Evolutionary conservation across 2,113 vertebrate genomes (phyloP), one percentile per base, ranked within the genome.

Genomic region (Plectropomus leopardus): DNA sequence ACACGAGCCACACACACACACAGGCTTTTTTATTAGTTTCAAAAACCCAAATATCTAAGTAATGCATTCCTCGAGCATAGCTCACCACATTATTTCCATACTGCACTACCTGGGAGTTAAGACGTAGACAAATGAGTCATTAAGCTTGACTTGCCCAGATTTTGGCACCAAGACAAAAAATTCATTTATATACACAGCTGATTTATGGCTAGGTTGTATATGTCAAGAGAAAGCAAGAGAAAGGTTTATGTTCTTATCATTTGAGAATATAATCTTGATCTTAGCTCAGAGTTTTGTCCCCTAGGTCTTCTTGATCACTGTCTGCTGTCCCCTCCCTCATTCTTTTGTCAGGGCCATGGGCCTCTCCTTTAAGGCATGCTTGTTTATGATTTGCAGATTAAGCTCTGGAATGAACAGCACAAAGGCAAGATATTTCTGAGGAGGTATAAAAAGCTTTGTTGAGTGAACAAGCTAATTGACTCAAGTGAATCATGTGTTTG

Each of bases 401-500:
- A 34, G 72, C 79, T 88, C 23, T 74, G 81, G 82, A 89, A 90
- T 86, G 53, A 88, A 54, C 4, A 24, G 42, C 60, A 68, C 81
- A 85, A 88, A 82, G 76, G 70, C 64, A 55, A 58, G 63, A 80
- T 58, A 70, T 86, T 74, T 69, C 74, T 42, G 51, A 65, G 59
- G 60, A 69, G 81, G 75, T 78, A 84, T 84, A 78, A 88, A 85
- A 74, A 77, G 72, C 66, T 77, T 71, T 71, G 64, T 65, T 42
- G 69, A 86, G 71, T 21, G 30, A 77, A 84, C 59, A 73, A 61
- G 61, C 76, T 88, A 90, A 93, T 90, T 86, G 76, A 90, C 79
- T 87, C 72, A 91, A 90, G 80, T 71, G 78, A 86, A 87, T 92
- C 88, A 92, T 78, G 84, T 79, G 86, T 88, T 89, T 82, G 81